A percentile compares a stretch with the other conserved stretches of the same genome.
These are phyloP conservation scores for Heterotis niloticus DNA, from an alignment of 2,113 vertebrate genomes.

Conservation along the genomic window DNA sequence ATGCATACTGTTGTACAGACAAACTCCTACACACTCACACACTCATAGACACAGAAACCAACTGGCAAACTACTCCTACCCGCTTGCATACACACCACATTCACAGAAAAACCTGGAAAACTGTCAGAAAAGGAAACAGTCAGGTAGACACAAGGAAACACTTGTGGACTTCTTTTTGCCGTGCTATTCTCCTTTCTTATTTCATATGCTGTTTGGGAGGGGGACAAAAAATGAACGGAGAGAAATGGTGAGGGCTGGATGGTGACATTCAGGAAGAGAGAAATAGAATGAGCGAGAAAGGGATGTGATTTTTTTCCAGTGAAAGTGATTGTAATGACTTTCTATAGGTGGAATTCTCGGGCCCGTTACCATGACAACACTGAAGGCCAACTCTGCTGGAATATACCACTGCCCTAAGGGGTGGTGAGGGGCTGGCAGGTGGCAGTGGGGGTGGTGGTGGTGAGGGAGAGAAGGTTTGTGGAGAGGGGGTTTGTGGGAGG, in stretches of 20 bases:
- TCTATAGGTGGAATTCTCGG: constrained; percentile 53
- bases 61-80: constrained; percentile 2
- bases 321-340: constrained; percentile 59
- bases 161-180: not conserved
- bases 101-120: not conserved
- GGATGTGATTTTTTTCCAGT: constrained; percentile 35
- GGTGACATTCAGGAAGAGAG: constrained; percentile 17
- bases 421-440: constrained; percentile 22
- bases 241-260: not conserved
- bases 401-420: constrained; percentile 59
- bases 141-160: not conserved
- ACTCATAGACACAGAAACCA: not conserved
- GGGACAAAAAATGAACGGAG: not conserved
- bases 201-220: constrained; percentile 7
- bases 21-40: constrained; percentile 6
- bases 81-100: not conserved
- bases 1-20: constrained; percentile 16
- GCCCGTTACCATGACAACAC: constrained; percentile 69
- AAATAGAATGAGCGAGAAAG: constrained; percentile 23
- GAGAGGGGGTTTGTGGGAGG: constrained; percentile 25
- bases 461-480: constrained; percentile 38
- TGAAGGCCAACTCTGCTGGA: constrained; percentile 54
- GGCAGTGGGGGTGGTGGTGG: constrained; percentile 44
- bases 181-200: not conserved
- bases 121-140: not conserved